A percentile compares a stretch with the other conserved stretches of the same genome.
These are phyloP conservation scores for Scolopax bukidnonensis DNA, from an alignment of 2,797 vertebrate genomes.

Conservation along the genomic window DNA sequence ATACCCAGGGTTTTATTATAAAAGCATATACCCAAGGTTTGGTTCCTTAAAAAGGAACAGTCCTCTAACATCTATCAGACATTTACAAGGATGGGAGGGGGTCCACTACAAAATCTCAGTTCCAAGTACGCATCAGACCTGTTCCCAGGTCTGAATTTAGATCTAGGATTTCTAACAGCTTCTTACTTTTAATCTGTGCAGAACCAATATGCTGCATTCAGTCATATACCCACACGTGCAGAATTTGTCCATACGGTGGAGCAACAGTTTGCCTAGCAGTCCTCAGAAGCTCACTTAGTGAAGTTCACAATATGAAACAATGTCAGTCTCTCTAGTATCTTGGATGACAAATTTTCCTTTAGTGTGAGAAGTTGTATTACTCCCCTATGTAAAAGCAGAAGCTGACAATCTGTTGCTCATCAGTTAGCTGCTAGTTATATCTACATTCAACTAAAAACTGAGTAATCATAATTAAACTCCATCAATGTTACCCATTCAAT, in stretches of 20 bases:
- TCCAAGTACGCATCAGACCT: neutral
- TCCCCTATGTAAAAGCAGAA: neutral
- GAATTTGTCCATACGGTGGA: fast-evolving
- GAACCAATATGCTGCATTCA: neutral
- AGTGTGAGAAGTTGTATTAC: neutral
- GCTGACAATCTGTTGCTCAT: neutral
- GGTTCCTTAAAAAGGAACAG: neutral
- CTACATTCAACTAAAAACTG: neutral
- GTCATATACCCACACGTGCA: neutral
- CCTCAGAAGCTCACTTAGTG: neutral
- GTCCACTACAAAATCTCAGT: neutral
- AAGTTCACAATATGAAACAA: neutral
- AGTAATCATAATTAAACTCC: neutral
- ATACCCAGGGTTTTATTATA: neutral
- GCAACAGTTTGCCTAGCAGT: neutral
- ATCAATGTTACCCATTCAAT: neutral
- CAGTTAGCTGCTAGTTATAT: neutral
- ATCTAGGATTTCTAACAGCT: neutral
- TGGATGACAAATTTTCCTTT: neutral
- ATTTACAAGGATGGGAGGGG: neutral
- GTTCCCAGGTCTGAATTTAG: neutral
- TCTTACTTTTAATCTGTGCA: neutral
- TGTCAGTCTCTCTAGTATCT: neutral
- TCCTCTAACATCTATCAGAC: neutral
- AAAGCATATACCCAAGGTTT: neutral